Base-by-base conservation (phyloP, 1,140 invertebrate genomes). In the Lepidurus apus region DNA sequence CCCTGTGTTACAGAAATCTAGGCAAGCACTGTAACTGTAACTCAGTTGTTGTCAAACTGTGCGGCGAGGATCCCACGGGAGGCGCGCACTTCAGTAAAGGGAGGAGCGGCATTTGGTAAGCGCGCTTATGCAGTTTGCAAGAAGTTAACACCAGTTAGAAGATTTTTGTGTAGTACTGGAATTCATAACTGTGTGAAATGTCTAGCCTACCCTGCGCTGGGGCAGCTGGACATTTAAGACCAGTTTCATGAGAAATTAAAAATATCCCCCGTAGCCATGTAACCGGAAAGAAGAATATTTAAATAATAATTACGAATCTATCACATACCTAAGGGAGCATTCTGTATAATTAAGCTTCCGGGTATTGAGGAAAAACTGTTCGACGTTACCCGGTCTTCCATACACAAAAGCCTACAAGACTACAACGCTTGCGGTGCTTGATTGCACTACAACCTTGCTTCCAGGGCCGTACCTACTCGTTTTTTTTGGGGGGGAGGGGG, bases 61-160 rank as follows among this genome's bases (percentile, higher is more conserved):
- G 45, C 45, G 45, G 45, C 45, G 45, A 0, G 45, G 45, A 47
- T 47, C 45, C 17, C 45, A 47, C 45, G 45, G 45, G 45, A 47
- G 45, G 45, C 45, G 45, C 45, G 45, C 45, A 47, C 45, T 47
- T 47, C 45, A 47, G 45, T 47, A 17, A 47, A 47, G 45, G 45
- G 45, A 47, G 45, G 45, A 47, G 45, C 45, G 45, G 45, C 45
- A 17, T 47, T 11, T 11, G 45, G 45, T 47, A 47, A 47, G 45
- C 45, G 45, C 45, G 45, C 45, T 47, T 47, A 47, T 47, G 45
- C 45, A 47, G 45, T 47, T 47, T 47, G 45, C 45, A 47, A 47
- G 45, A 47, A 47, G 1, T 47, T 47, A 47, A 47, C 45, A 47
- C 9, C 45, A 47, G 45, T 47, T 47, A 47, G 45, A 47, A 47